Conservation (phyloP, 2,113 vertebrate species). For the Plecturocebus donacophilus region DNA sequence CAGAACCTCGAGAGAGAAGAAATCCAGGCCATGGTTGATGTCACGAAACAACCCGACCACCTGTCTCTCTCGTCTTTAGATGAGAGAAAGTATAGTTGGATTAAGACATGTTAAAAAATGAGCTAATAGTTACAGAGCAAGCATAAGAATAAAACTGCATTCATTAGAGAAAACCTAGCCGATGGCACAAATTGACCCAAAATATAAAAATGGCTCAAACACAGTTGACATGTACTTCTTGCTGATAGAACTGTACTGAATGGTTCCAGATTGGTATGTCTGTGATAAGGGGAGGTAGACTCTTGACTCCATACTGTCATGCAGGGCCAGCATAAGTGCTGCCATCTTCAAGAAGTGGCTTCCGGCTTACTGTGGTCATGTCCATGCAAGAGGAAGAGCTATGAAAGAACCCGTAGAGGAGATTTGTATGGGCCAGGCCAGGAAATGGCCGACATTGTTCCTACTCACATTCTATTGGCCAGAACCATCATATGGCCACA, state of each 20-base stretch:
- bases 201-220: neutral
- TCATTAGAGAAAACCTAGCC: neutral
- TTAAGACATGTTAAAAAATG: neutral
- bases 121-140: too few relatives aligned
- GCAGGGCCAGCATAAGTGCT: neutral
- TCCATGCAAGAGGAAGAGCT: neutral
- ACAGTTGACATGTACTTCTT: neutral
- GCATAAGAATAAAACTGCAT: neutral
- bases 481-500: neutral
- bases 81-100: neutral
- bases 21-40: too few relatives aligned
- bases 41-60: neutral
- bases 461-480: neutral
- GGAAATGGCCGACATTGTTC: neutral
- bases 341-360: neutral
- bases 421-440: neutral
- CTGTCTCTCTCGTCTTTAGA: neutral
- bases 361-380: neutral
- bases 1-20: neutral
- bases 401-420: neutral
- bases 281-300: neutral
- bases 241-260: neutral
- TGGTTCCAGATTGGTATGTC: neutral
- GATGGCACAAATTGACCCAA: neutral
- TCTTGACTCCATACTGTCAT: accelerated